Evolutionary conservation across 2,113 vertebrate genomes (phyloP), one percentile per base, ranked within the genome.

Genomic region (Irena cyanogastra): DNA sequence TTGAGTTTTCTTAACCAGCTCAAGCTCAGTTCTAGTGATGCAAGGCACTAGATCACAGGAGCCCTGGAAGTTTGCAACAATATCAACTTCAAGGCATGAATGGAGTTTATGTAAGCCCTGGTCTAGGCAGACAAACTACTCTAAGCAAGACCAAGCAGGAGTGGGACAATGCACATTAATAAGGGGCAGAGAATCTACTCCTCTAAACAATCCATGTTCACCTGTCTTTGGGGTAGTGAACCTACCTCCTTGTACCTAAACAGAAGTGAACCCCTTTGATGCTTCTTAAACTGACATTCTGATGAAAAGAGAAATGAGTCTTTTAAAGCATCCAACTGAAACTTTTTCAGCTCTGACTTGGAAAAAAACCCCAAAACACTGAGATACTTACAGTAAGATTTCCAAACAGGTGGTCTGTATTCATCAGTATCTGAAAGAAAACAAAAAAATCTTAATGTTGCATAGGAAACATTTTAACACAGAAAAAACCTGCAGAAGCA

Each of bases 381-480:
- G 78, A 78, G 57, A 93, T 98, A 99, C 98, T 99, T 97, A 99
- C 98, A 97, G 82, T 99, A 99, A 79, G 98, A 99, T 96, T 99
- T 99, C 98, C 99, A 99, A 95, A 99, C 98, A 80, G 98, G 98
- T 91, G 98, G 98, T 97, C 98, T 98, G 95, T 98, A 99, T 97
- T 99, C 98, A 98, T 99, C 98, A 89, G 98, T 98, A 98, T 99
- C 98, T 99, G 97, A 97, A 97, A 98, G 57, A 96, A 97, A 93
- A 93, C 88, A 6, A 15, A 59, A 86, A 89, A 69, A 78, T 68
- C 57, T 87, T 88, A 70, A 64, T 70, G 50, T 17, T 81, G 26
- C 3, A 1, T 77, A 69, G 31, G 42, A 79, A 86, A 92, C 35
- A 44, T 56, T 70, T 78, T 84, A 84, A 69, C 52, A 90, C 10